A percentile compares a stretch with the other conserved stretches of the same genome.
phyloP scores from a whole-genome alignment of 2,113 vertebrate species.

The Bungarus multicinctus region DNA sequence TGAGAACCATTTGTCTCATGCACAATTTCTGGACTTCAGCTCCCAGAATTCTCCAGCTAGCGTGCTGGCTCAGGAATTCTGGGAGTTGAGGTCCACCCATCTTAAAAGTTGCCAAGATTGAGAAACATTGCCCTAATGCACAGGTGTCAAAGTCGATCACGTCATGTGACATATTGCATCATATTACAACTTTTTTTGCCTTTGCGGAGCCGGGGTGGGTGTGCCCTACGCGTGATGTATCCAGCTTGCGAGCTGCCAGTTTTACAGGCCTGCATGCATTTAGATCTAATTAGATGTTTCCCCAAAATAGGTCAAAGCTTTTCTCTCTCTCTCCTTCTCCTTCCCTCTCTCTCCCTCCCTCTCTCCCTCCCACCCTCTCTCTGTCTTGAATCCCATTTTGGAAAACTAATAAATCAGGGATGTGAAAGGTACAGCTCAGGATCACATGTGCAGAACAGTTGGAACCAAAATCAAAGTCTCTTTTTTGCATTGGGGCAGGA shows the following conservation, averaged over 20 bases:
- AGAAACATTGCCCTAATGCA: background rate
- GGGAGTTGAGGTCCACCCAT: background rate
- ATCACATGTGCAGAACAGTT: background rate
- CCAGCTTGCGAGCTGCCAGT: too few species aligned
- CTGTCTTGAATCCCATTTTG: background rate
- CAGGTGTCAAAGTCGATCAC: too few species aligned
- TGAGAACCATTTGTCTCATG: background rate
- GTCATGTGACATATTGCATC: too few species aligned
- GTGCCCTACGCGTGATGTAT: too few species aligned
- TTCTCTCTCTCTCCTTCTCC: too few species aligned
- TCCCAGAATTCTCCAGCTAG: background rate
- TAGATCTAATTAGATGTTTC: background rate
- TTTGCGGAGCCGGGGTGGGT: too few species aligned
- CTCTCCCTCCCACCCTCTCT: too few species aligned
- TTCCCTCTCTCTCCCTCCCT: too few species aligned
- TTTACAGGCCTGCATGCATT: background rate
- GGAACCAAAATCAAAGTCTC: background rate
- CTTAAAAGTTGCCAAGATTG: background rate
- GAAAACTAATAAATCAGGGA: background rate
- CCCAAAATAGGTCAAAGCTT: background rate
- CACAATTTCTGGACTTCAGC: background rate
- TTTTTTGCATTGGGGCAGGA: background rate
- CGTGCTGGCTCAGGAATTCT: background rate
- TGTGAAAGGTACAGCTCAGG: background rate
- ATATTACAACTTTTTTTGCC: too few species aligned